Base-by-base conservation (phyloP, 2,113 vertebrate genomes). In the Muntiacus reevesi region DNA sequence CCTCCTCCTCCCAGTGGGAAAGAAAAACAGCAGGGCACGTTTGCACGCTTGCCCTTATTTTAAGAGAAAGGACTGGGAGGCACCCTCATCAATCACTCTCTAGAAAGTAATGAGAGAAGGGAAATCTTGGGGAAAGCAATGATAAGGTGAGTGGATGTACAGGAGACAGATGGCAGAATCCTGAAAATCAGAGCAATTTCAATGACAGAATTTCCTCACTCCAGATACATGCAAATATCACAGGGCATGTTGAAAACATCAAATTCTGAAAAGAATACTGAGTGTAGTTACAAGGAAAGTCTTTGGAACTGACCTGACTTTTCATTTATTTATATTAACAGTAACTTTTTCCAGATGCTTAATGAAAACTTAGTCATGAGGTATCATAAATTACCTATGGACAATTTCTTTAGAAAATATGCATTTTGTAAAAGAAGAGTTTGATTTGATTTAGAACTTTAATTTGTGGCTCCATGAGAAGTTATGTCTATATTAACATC, bases 131-230 rank as follows among this genome's bases (percentile, higher is more conserved):
- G 74, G 23, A 96, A 98, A 97, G 96, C 83, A 92, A 92, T 95
- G 93, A 82, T 67, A 91, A 97, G 50, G 87, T 81, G 62, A 97
- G 78, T 71, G n/a, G 47, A 23, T 64, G n/a, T 95, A 84, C 36
- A 79, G 84, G 55, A 71, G 40, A 96, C 52, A 96, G 30, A 97
- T 90, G 97, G 97, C 14, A 98, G 94, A 96, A 54, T 81, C 76
- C 78, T 89, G 36, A 91, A 97, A 97, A 98, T 96, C 54, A 96
- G 67, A 47, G 94, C 96, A 55, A 94, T 96, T 97, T 95, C 64
- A 89, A 28, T 82, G 92, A 74, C n/a, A 94, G n/a, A 36, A 33
- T 85, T 10, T 95, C n/a, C 33, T 96, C 91, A 87, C 55, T 71
- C 67, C n/a, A 85, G 33, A 21, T 81, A 71, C 0, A 36, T 2